phyloP scores from a whole-genome alignment of 2,797 vertebrate genomes.

The Sebastes dallii region DNA sequence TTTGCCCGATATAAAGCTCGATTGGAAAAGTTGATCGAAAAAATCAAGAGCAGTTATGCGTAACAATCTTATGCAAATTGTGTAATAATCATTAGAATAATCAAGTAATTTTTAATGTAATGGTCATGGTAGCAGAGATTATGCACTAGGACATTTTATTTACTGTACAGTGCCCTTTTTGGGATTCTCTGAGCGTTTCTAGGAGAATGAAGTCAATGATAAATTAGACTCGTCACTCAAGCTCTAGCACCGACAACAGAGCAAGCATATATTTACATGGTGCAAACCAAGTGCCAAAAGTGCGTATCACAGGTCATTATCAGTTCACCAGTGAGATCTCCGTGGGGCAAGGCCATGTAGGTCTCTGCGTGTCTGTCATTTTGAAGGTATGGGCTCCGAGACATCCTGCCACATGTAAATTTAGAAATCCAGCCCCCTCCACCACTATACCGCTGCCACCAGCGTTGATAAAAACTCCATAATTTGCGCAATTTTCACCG shows the following conservation, averaged over 20 bases:
- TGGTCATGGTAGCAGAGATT: neutral
- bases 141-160: neutral
- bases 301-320: conserved; percentile 16
- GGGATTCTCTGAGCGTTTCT: neutral
- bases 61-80: neutral
- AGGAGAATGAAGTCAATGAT: neutral
- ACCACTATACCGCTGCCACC: conserved; percentile 21
- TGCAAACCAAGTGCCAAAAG: neutral
- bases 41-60: neutral
- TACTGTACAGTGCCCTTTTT: neutral
- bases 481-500: conserved; percentile 53
- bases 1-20: neutral
- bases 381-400: conserved; percentile 33
- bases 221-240: neutral
- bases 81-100: neutral
- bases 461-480: conserved; percentile 60
- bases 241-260: neutral
- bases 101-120: neutral
- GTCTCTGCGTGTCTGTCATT: conserved; percentile 45
- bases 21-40: neutral
- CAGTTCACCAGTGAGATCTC: conserved; percentile 30
- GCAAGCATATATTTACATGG: conserved; percentile 7
- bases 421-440: conserved; percentile 42
- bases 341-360: conserved; percentile 22
- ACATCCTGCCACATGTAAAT: conserved; percentile 68